Evolutionary conservation across 2,888 invertebrate species (phyloP).

Genomic region (Apamea crenata): DNA sequence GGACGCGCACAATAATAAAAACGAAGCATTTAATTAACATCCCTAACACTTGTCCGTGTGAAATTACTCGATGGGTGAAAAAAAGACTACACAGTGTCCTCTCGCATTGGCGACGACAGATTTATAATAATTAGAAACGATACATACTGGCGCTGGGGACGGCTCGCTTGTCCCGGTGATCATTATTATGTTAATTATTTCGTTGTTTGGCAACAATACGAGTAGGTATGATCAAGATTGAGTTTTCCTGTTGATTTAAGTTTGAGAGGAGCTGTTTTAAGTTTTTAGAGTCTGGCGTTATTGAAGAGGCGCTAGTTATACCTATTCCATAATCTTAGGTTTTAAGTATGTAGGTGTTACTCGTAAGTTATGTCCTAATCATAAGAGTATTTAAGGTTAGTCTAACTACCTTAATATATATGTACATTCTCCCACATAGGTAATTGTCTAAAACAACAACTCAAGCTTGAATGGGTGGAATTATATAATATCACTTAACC

Average conservation of each 20-base stretch:
- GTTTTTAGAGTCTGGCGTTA: not conserved
- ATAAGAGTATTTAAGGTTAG: not conserved
- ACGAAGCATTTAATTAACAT: slow-evolving; percentile 76
- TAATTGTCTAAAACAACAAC: not conserved
- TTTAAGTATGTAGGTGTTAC: not conserved
- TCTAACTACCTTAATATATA: not conserved
- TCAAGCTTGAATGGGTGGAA: too few relatives aligned
- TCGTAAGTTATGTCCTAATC: not conserved
- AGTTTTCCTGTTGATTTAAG: slow-evolving; percentile 10
- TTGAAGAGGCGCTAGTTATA: not conserved
- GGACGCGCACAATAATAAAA: slow-evolving; percentile 65
- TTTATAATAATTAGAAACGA: slow-evolving; percentile 87
- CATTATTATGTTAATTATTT: slow-evolving; percentile 19
- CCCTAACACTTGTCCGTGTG: slow-evolving; percentile 82
- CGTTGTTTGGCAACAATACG: slow-evolving; percentile 4
- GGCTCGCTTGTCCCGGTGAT: slow-evolving; percentile 4
- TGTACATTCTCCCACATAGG: not conserved
- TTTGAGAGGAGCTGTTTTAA: not conserved
- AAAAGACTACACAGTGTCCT: slow-evolving; percentile 83
- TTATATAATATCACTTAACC: not conserved
- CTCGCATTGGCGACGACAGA: slow-evolving; percentile 83
- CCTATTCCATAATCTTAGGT: not conserved
- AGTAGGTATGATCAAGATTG: not conserved
- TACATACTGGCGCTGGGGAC: slow-evolving; percentile 73
- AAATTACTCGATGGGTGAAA: slow-evolving; percentile 79